These are phyloP conservation scores for Chrysodeixis includens DNA, from an alignment of 2,888 invertebrate species.

Conservation along the genomic window DNA sequence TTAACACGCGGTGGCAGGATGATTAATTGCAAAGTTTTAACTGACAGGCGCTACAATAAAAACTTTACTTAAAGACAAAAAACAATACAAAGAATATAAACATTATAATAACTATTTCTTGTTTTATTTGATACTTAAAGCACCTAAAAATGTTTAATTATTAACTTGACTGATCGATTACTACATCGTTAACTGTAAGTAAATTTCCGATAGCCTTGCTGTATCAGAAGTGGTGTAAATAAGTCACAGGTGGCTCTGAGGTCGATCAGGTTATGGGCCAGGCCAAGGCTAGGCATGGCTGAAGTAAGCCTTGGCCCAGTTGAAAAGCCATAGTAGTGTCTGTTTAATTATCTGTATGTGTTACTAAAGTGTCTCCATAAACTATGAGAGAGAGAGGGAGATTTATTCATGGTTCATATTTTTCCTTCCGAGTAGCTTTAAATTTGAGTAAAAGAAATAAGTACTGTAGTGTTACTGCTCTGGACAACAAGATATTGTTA, in stretches of 20 bases:
- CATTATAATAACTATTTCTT: too few relatives aligned
- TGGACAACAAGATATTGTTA: too few relatives aligned
- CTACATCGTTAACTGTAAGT: not conserved
- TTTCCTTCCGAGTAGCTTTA: too few relatives aligned
- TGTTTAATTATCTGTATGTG: not conserved
- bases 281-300: not conserved
- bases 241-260: conserved; percentile 1
- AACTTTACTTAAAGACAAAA: not conserved
- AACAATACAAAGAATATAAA: too few relatives aligned
- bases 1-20: not conserved
- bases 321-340: not conserved
- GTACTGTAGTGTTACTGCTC: too few relatives aligned
- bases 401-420: too few relatives aligned
- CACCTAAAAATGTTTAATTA: too few relatives aligned
- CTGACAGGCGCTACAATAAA: not conserved
- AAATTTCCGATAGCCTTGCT: conserved; percentile 1
- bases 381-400: too few relatives aligned
- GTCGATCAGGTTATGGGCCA: not conserved
- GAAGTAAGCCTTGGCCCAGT: not conserved
- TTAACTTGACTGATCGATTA: not conserved
- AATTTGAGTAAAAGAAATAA: too few relatives aligned
- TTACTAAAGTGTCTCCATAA: not conserved
- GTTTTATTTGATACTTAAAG: too few relatives aligned
- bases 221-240: not conserved
- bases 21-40: not conserved